Conservation (phyloP, 2,888 invertebrate genomes). For the Phasia obesa region DNA sequence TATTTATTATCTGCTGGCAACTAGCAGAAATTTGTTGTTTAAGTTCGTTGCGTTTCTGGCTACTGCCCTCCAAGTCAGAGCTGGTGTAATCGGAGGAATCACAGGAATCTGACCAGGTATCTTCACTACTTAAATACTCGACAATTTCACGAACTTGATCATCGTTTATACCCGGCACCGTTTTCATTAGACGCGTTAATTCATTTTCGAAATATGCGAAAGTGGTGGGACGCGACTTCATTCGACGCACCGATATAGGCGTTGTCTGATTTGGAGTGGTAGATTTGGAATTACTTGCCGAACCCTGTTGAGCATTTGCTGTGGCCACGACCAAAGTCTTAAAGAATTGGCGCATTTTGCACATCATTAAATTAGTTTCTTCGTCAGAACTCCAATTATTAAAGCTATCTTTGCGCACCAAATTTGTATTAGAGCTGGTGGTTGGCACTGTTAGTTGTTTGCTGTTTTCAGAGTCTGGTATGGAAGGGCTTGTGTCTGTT, state of each 20-base stretch:
- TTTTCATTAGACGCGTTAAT: slow-evolving; percentile 94
- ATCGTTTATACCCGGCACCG: slow-evolving; percentile 94
- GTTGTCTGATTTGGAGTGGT: slow-evolving; percentile 81
- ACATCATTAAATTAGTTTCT: slow-evolving; percentile 97
- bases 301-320: slow-evolving; percentile 82
- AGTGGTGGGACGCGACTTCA: slow-evolving; percentile 91
- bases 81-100: slow-evolving; percentile 96
- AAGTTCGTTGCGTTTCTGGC: slow-evolving; percentile 85
- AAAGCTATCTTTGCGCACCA: slow-evolving; percentile 93
- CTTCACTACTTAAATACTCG: slow-evolving; percentile 95
- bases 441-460: slow-evolving; percentile 71
- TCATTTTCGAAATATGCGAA: slow-evolving; percentile 95
- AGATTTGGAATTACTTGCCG: slow-evolving; percentile 72
- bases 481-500: slow-evolving; percentile 60
- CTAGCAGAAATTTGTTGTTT: slow-evolving; percentile 94
- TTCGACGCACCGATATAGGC: slow-evolving; percentile 80
- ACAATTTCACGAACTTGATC: slow-evolving; percentile 96
- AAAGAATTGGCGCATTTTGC: slow-evolving; percentile 95
- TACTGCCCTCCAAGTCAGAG: slow-evolving; percentile 90
- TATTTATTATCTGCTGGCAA: slow-evolving; percentile 93
- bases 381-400: slow-evolving; percentile 97
- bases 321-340: slow-evolving; percentile 92
- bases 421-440: slow-evolving; percentile 81
- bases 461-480: slow-evolving; percentile 34
- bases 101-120: slow-evolving; percentile 96